Evolutionary conservation across 2,888 invertebrate species (phyloP).

Genomic region (Heliconius sara): DNA sequence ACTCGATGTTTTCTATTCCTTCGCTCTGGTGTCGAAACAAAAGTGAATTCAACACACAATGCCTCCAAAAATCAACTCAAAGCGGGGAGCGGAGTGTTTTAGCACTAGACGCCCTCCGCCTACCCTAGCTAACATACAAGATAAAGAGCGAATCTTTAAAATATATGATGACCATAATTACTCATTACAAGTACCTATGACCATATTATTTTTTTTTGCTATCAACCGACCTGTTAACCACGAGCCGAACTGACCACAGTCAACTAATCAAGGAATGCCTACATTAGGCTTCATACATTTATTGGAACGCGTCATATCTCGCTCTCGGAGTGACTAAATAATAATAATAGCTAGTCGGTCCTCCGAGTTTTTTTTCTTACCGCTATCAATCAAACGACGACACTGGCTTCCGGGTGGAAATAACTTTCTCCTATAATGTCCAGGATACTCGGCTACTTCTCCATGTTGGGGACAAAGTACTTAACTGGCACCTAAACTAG

Average conservation of each 20-base stretch:
- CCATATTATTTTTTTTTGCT: constrained; percentile 1
- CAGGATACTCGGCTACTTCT: neutral
- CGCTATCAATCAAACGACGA: constrained; percentile 75
- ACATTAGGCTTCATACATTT: constrained; percentile 69
- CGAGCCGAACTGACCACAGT: constrained; percentile 55
- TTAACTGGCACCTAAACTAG: neutral
- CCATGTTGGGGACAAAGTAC: neutral
- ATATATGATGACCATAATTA: neutral
- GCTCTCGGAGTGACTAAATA: constrained; percentile 70
- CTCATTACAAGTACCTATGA: neutral
- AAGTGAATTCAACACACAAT: no score
- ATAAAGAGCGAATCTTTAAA: no score
- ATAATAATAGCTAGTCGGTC: constrained; percentile 71
- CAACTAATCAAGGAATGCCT: constrained; percentile 64
- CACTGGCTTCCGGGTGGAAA: constrained; percentile 74
- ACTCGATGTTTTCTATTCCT: no score
- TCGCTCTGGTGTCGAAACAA: no score
- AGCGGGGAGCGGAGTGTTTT: no score
- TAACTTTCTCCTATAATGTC: constrained; percentile 58
- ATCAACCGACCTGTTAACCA: constrained; percentile 1
- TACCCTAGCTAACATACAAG: no score
- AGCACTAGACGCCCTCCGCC: no score
- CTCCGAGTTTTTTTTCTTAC: constrained; percentile 68
- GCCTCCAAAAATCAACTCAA: no score
- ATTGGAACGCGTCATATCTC: constrained; percentile 59